Percentiles rank a stretch among this genome's conserved stretches.
Conservation (phyloP, 2,113 vertebrate genomes). For the Apeltes quadracus region DNA sequence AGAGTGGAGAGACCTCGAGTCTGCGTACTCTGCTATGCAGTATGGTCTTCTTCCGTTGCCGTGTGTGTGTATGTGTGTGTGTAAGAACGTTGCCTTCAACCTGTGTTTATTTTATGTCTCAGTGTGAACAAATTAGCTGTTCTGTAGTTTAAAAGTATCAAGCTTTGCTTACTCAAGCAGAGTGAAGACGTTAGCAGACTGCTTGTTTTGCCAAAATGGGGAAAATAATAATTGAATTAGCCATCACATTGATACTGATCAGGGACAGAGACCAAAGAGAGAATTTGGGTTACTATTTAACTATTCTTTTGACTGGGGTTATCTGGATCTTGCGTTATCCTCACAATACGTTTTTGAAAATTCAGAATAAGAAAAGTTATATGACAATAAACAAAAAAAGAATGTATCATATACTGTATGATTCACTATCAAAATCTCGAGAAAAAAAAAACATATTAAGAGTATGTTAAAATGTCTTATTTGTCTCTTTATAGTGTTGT, state of each 20-base stretch:
- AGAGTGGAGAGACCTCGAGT: too few relatives aligned
- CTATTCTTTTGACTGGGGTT: neutral
- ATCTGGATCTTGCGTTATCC: neutral
- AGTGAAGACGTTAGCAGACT: conserved; percentile 1
- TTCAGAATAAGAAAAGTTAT: neutral
- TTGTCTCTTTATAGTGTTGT: too few relatives aligned
- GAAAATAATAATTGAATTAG: conserved; percentile 31
- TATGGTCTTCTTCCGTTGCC: neutral
- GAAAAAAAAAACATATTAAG: neutral
- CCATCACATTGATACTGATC: neutral
- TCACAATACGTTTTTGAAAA: neutral
- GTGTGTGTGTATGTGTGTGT: conserved; percentile 18
- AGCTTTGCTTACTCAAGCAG: conserved; percentile 33
- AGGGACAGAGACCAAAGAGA: conserved; percentile 23
- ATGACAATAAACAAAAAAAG: neutral
- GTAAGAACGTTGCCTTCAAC: neutral
- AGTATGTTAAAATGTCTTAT: neutral
- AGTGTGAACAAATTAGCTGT: conserved; percentile 26
- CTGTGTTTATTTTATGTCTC: conserved; percentile 32
- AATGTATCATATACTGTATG: neutral
- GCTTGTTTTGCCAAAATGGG: conserved; percentile 10
- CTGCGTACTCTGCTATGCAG: neutral
- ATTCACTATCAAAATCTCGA: neutral
- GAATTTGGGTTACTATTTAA: conserved; percentile 10
- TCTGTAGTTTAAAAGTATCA: conserved; percentile 39